A percentile compares a stretch with the other conserved stretches of the same genome.
These are phyloP conservation scores for Abscondita cerata DNA, from an alignment of 2,888 invertebrate species.

Conservation along the genomic window DNA sequence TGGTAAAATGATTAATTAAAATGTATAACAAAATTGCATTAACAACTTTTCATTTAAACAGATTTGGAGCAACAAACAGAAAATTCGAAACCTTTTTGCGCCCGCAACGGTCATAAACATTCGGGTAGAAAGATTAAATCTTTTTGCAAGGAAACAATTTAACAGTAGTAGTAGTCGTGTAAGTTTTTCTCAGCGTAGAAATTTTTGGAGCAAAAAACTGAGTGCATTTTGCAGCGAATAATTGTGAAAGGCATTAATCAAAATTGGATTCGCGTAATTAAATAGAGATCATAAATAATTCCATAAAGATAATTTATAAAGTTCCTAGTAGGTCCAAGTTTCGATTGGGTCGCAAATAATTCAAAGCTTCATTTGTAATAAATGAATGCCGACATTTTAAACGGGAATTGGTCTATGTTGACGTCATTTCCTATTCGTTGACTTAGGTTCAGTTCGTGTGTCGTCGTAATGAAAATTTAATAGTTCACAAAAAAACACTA, in stretches of 20 bases:
- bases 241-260: constrained; percentile 24
- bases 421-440: constrained; percentile 52
- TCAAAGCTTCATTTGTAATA: constrained; percentile 49
- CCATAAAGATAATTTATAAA: constrained; percentile 47
- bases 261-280: constrained; percentile 31
- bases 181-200: no score
- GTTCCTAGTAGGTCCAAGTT: constrained; percentile 50
- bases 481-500: constrained; percentile 49
- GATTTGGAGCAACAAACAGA: no score
- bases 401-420: constrained; percentile 44
- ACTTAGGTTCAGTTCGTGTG: constrained; percentile 51
- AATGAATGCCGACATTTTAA: constrained; percentile 52
- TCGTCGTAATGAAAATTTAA: constrained; percentile 52
- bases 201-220: no score
- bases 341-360: constrained; percentile 53
- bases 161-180: no score
- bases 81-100: no score
- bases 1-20: no score
- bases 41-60: no score
- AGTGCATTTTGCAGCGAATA: not conserved
- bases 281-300: constrained; percentile 47
- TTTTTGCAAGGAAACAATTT: no score
- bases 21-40: no score
- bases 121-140: no score
- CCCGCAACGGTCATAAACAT: no score